Evolutionary conservation across 2,113 vertebrate species (phyloP).

Genomic region (Oncorhynchus keta): DNA sequence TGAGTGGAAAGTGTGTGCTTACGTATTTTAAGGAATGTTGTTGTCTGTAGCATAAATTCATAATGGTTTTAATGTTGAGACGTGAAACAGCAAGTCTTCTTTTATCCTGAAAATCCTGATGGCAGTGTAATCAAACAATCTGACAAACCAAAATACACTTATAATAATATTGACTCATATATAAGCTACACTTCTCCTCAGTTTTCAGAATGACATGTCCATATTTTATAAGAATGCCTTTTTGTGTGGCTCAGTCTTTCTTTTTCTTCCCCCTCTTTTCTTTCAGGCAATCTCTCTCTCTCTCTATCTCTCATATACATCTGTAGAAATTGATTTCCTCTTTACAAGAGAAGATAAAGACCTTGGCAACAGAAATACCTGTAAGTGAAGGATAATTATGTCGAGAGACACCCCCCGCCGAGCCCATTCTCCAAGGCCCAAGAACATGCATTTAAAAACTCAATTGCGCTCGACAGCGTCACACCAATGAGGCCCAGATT

Average conservation of each 20-base stretch:
- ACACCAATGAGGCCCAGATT: slow-evolving; percentile 63
- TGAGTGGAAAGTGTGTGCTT: background rate
- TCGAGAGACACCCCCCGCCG: slow-evolving; percentile 65
- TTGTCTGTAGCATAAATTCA: background rate
- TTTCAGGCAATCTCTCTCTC: slow-evolving; percentile 30
- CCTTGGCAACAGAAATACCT: slow-evolving; percentile 77
- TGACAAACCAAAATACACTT: background rate
- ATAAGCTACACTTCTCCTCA: background rate
- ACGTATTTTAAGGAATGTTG: background rate
- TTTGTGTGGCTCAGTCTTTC: background rate
- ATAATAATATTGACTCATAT: too few relatives aligned
- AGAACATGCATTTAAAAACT: slow-evolving; percentile 74
- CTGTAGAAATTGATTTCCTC: slow-evolving; percentile 77
- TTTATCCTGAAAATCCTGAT: background rate
- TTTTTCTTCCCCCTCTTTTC: background rate
- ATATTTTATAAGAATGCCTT: slow-evolving; percentile 16
- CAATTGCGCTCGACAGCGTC: slow-evolving; percentile 61
- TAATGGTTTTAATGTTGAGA: background rate
- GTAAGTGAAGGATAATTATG: slow-evolving; percentile 79
- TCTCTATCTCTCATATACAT: slow-evolving; percentile 69
- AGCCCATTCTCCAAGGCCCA: slow-evolving; percentile 62
- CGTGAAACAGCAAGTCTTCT: too few relatives aligned
- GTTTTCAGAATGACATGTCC: slow-evolving; percentile 20
- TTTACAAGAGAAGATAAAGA: slow-evolving; percentile 75
- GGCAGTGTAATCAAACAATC: background rate